phyloP scores from a whole-genome alignment of 2,797 vertebrate genomes.

The Triplophysa bombifrons region DNA sequence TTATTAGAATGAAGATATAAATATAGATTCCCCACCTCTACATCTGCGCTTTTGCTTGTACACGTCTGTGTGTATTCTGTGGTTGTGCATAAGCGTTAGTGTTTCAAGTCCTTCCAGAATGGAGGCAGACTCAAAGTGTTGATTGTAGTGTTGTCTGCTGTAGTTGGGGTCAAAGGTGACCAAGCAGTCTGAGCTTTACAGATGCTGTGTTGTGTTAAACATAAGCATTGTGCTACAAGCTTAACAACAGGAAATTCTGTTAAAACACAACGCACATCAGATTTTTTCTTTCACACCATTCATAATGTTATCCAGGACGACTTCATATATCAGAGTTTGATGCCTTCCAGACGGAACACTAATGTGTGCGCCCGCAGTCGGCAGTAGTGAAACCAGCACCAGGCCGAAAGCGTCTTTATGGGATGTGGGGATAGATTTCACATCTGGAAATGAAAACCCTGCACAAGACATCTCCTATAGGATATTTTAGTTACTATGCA shows the following conservation, averaged over 20 bases:
- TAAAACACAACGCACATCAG: conserved; percentile 6
- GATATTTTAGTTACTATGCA: conserved; percentile 4
- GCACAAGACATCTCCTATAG: neutral
- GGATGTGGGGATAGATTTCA: conserved; percentile 26
- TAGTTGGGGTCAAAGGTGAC: conserved; percentile 18
- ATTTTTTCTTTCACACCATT: conserved; percentile 43
- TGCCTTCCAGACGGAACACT: conserved; percentile 44
- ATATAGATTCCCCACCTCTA: neutral
- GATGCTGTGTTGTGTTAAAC: conserved; percentile 36
- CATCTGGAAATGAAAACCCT: conserved; percentile 41
- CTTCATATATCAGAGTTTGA: conserved; percentile 43
- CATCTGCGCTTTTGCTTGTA: too few species aligned
- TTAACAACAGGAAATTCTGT: conserved; percentile 19
- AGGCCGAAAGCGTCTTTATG: conserved; percentile 27
- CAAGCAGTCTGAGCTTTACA: conserved; percentile 4
- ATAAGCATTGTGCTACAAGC: neutral
- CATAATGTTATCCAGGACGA: conserved; percentile 45
- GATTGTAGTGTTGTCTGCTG: conserved; percentile 7
- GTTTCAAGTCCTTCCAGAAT: neutral
- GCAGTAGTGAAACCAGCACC: conserved; percentile 25
- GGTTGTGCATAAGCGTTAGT: neutral
- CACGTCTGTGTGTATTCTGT: neutral
- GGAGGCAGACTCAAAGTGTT: neutral
- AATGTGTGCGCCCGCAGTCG: conserved; percentile 29
- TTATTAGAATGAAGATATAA: neutral